These are phyloP conservation scores for Turdus rufiventris DNA, from an alignment of 2,113 vertebrate genomes.

Conservation along the genomic window DNA sequence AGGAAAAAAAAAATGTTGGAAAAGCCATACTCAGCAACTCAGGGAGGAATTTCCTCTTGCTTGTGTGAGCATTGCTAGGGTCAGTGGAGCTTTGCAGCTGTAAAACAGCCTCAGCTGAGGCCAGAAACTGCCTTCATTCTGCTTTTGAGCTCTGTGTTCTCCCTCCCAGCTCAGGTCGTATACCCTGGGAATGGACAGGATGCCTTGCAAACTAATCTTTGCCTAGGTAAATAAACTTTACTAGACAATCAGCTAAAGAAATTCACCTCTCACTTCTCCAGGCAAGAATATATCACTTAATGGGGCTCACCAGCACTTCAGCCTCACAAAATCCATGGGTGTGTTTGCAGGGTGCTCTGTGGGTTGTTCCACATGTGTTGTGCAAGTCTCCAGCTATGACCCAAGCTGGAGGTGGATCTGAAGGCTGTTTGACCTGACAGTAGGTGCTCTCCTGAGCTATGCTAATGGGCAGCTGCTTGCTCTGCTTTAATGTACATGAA, in stretches of 20 bases:
- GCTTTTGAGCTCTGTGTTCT: neutral
- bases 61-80: neutral
- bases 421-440: neutral
- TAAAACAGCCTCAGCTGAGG: neutral
- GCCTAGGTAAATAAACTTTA: neutral
- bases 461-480: neutral
- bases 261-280: neutral
- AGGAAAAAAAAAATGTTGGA: neutral
- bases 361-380: accelerated
- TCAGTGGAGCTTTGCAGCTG: neutral
- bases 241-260: neutral
- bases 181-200: neutral
- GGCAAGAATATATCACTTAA: accelerated
- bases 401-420: neutral
- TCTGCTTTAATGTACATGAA: accelerated
- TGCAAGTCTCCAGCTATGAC: neutral
- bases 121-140: neutral
- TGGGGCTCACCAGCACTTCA: accelerated
- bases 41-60: neutral
- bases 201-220: neutral
- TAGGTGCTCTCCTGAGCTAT: accelerated
- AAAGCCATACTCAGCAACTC: neutral
- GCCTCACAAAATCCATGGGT: neutral
- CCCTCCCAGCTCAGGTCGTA: accelerated
- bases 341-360: neutral